phyloP scores from a whole-genome alignment of 64 coral and sea anemone species.

The Pocillopora damicornis region DNA sequence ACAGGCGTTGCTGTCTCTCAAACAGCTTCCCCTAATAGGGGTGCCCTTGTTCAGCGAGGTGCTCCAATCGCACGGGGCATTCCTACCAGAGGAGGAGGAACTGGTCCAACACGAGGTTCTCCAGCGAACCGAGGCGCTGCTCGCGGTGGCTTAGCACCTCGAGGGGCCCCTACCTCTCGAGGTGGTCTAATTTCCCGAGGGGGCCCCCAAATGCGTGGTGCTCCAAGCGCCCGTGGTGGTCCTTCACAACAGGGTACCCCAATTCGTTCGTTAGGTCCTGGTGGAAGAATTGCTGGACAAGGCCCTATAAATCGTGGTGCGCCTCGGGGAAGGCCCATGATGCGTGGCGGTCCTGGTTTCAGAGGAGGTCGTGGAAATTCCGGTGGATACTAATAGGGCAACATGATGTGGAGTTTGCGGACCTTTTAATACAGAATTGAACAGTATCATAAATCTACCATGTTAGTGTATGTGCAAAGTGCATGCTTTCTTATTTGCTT shows the following conservation, averaged over 20 bases:
- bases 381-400: not conserved
- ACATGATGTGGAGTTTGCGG: not conserved
- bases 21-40: not conserved
- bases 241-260: conserved; percentile 14
- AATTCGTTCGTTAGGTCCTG: not conserved
- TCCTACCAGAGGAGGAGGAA: not conserved
- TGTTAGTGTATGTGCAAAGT: not conserved
- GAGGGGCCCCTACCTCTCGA: not conserved
- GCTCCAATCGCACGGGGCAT: not conserved
- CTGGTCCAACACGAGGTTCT: not conserved
- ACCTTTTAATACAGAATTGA: not conserved
- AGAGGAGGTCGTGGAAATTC: conserved; percentile 13
- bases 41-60: conserved; percentile 27
- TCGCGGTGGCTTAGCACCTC: conserved; percentile 20
- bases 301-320: conserved; percentile 21
- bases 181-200: conserved; percentile 1
- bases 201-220: conserved; percentile 10
- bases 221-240: conserved; percentile 16
- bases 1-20: not conserved
- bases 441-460: not conserved
- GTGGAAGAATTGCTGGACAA: not conserved
- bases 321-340: not conserved
- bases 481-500: not conserved
- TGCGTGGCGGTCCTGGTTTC: conserved; percentile 24
- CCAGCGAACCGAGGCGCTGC: conserved; percentile 3